Evolutionary conservation across 2,888 invertebrate genomes (phyloP), one percentile per base, ranked within the genome.

Genomic region (Nemapogon koenigi): DNA sequence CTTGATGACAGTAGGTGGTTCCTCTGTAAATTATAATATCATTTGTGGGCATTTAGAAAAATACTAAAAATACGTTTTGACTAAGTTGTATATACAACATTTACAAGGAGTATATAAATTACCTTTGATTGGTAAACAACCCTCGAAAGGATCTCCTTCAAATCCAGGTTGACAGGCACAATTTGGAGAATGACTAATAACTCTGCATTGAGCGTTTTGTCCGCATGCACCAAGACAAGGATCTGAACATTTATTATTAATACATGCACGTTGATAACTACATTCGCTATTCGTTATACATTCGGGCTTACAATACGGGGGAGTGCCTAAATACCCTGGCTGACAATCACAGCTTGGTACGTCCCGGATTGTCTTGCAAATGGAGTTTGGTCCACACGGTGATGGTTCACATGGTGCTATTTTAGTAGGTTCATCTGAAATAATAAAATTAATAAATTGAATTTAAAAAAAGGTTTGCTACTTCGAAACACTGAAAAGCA

Each of bases 201-300:
- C 89, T 42, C 87, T 80, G 56, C 94, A 94, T 37, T 84, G 70
- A 1, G 94, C 89, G 39, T 85, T 84, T 43, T 82, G 82, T 37
- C 92, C 91, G 49, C 93, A 93, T 18, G 88, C 85, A 28, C 90
- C 90, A 2, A 86, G 82, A 51, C 93, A 94, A 13, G 92, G 91
- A 57, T 93, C 89, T 4, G 83, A 69, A 53, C 93, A 94, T 61
- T 87, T 91, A 42, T 83, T 84, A 53, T 89, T 89, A 8, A 88
- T 82, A 55, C 94, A 94, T 16, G 91, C 89, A 49, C 82, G 85
- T 52, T 90, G 83, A 46, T 85, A 83, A 37, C 84, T 72, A 59
- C 93, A 93, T 59, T 92, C 92, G 8, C 90, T 85, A 54, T 88
- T 92, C 15, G 91, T 83, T 2, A 90, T 83, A 61, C 93, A 93